A percentile compares a stretch with the other conserved stretches of the same genome.
Evolutionary conservation across 1,140 invertebrate species (phyloP).

Genomic region (Apis mellifera): Amel_HAv3.1 CM009940.2:3505501-3506000

Average conservation of each 20-base stretch:
- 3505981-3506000: background rate
- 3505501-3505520: background rate
- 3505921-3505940: background rate
- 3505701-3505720: background rate
- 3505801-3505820: slow-evolving; percentile 30
- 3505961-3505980: background rate
- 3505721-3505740: slow-evolving; percentile 27
- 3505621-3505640: background rate
- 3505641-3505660: background rate
- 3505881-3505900: slow-evolving; percentile 14
- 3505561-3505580: background rate
- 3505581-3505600: no score
- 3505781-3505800: background rate
- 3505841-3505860: slow-evolving; percentile 4
- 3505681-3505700: background rate
- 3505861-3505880: background rate
- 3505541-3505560: background rate
- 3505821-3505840: slow-evolving; percentile 28
- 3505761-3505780: slow-evolving; percentile 16
- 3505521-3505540: background rate
- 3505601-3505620: background rate
- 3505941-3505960: background rate
- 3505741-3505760: background rate
- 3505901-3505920: slow-evolving; percentile 9
- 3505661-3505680: background rate